Evolutionary conservation across 64 coral and sea anemone genomes (phyloP), one percentile per base, ranked within the genome.

Genomic region (Montipora cactus): DNA sequence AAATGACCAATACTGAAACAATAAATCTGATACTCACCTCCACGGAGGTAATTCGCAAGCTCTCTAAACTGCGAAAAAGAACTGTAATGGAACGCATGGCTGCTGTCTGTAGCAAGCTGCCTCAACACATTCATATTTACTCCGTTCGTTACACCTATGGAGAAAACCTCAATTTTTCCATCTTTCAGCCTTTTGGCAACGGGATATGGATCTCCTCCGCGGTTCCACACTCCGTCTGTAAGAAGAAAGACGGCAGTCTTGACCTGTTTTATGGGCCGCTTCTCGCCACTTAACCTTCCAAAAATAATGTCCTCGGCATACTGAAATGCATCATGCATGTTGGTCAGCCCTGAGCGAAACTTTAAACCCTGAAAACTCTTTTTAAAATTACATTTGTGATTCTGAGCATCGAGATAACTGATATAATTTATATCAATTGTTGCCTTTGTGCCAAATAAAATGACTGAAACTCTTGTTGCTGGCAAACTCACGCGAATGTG

Each of bases 321-420:
- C 1, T 88, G 75, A 4, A 98, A 98, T 1, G 89, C 96, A 59
- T 76, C 88, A n/a, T 64, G 90, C 96, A 98, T 98, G 46, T 98
- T 98, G 7, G 96, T 98, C 59, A 95, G 76, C 18, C 96, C 96
- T 8, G 18, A 89, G 25, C 89, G 89, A 89, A 98, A 98, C 16
- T 58, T 85, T 28, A 98, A 79, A 15, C 58, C 81, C 12, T 87
- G 70, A 78, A 98, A 98, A 62, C 57, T 59, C 47, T 82, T 94
- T 49, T 95, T 95, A 71, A 98, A 98, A 67, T 92, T 98, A 76
- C 96, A 98, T 37, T 98, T 98, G 21, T 98, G 96, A 86, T 95
- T 98, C 20, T 88, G 77, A 8, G 89, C 76, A n/a, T 80, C 75
- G 8, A 89, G 25, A 21, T 84, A 74, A 44, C 78, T 92, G 28